phyloP scores from a whole-genome alignment of 64 coral and sea anemone species.

The Pocillopora damicornis region DNA sequence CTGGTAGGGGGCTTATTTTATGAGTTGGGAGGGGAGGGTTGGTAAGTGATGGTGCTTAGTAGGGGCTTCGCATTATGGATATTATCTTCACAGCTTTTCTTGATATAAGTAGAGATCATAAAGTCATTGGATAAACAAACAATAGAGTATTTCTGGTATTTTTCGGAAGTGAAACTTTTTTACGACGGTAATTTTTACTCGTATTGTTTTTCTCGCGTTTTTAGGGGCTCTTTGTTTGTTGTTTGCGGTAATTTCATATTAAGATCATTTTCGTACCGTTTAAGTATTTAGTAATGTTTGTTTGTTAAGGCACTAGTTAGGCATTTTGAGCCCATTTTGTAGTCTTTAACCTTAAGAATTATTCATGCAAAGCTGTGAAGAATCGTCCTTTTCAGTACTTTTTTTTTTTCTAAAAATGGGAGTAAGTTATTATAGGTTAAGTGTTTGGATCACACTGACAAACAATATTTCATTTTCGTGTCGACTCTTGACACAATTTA shows the following conservation, averaged over 20 bases:
- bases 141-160: background rate
- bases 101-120: background rate
- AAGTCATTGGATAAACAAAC: background rate
- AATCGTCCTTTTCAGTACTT: background rate
- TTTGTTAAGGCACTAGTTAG: constrained; percentile 1
- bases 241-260: constrained; percentile 1
- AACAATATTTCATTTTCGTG: background rate
- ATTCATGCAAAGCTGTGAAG: constrained; percentile 40
- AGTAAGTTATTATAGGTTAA: background rate
- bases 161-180: background rate
- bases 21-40: background rate
- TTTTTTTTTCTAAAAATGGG: constrained; percentile 4
- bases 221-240: background rate
- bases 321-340: background rate
- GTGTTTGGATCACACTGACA: background rate
- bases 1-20: background rate
- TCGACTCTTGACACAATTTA: background rate
- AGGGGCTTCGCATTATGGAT: background rate
- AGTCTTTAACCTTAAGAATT: background rate
- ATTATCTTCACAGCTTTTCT: constrained; percentile 37
- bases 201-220: background rate
- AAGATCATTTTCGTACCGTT: background rate
- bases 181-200: constrained; percentile 6
- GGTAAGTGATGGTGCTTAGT: background rate
- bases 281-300: background rate